These are phyloP conservation scores for Syngnathus acus DNA, from an alignment of 2,797 vertebrate genomes.

Conservation along the genomic window DNA sequence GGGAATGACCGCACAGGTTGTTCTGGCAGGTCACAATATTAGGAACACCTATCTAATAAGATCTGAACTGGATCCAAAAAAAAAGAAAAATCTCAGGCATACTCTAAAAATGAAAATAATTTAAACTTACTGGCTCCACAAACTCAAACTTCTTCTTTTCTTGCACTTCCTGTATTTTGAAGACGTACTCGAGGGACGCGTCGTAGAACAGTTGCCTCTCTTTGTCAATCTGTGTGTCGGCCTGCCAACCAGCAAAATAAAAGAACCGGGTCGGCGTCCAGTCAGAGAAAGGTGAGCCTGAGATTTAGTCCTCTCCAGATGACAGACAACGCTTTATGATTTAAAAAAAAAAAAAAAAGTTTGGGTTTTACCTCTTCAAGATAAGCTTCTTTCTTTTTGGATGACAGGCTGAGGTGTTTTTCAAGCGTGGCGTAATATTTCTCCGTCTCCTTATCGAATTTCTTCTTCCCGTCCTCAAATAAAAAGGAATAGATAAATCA, in stretches of 20 bases:
- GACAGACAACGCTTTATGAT: neutral
- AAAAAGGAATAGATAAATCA: slow-evolving; percentile 20
- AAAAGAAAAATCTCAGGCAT: too few species aligned
- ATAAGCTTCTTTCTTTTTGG: slow-evolving; percentile 96
- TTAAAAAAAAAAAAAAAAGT: neutral
- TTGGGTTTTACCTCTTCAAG: slow-evolving; percentile 85
- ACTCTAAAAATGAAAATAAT: too few species aligned
- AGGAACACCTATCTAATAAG: neutral
- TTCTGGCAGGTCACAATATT: neutral
- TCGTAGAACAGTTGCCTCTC: slow-evolving; percentile 95
- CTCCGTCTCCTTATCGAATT: slow-evolving; percentile 98
- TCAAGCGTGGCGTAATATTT: slow-evolving; percentile 95
- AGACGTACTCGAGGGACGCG: slow-evolving; percentile 95
- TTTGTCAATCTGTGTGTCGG: slow-evolving; percentile 88
- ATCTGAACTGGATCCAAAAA: neutral
- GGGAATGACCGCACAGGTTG: neutral
- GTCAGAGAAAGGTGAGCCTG: neutral
- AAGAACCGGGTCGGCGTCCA: too few species aligned
- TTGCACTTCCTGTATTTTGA: slow-evolving; percentile 99
- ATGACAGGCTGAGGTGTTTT: slow-evolving; percentile 93
- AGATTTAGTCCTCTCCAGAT: neutral
- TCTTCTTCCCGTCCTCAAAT: slow-evolving; percentile 91
- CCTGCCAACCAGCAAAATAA: slow-evolving; percentile 69
- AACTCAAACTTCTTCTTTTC: slow-evolving; percentile 99
- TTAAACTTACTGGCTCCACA: slow-evolving; percentile 86